phyloP scores from a whole-genome alignment of 2,888 invertebrate species.

The Podabrus alpinus region DNA sequence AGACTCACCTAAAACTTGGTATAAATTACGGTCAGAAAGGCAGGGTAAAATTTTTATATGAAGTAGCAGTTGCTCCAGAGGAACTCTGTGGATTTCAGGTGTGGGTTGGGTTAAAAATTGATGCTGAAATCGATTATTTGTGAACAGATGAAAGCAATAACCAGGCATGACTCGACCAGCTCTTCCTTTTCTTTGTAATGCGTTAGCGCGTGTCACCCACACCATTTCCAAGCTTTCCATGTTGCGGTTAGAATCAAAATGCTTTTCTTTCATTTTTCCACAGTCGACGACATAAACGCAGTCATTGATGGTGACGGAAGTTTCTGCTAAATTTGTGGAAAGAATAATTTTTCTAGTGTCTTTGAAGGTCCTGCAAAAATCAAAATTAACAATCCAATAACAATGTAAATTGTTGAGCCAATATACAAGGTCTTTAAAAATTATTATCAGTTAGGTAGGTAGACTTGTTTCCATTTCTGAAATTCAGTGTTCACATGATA shows the following conservation, averaged over 20 bases:
- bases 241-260: slow-evolving; percentile 79
- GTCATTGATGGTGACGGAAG: slow-evolving; percentile 94
- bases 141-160: slow-evolving; percentile 84
- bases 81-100: slow-evolving; percentile 89
- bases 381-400: neutral
- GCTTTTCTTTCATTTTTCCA: slow-evolving; percentile 91
- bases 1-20: slow-evolving; percentile 47
- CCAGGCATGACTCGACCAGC: slow-evolving; percentile 92
- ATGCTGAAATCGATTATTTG: slow-evolving; percentile 69
- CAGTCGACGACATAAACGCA: slow-evolving; percentile 93
- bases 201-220: slow-evolving; percentile 91
- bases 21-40: slow-evolving; percentile 46
- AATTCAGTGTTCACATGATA: no score
- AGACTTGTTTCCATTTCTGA: no score
- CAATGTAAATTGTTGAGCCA: no score
- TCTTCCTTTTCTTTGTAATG: slow-evolving; percentile 84
- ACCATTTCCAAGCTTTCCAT: slow-evolving; percentile 86
- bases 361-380: slow-evolving; percentile 67
- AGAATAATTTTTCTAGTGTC: slow-evolving; percentile 86
- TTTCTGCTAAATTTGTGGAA: slow-evolving; percentile 93
- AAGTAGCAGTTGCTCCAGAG: slow-evolving; percentile 80
- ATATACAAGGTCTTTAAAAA: no score
- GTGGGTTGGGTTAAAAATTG: slow-evolving; percentile 75
- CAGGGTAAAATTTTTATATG: slow-evolving; percentile 73
- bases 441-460: no score